phyloP scores from a whole-genome alignment of 1,140 invertebrate genomes.

The Sipha flava region DNA sequence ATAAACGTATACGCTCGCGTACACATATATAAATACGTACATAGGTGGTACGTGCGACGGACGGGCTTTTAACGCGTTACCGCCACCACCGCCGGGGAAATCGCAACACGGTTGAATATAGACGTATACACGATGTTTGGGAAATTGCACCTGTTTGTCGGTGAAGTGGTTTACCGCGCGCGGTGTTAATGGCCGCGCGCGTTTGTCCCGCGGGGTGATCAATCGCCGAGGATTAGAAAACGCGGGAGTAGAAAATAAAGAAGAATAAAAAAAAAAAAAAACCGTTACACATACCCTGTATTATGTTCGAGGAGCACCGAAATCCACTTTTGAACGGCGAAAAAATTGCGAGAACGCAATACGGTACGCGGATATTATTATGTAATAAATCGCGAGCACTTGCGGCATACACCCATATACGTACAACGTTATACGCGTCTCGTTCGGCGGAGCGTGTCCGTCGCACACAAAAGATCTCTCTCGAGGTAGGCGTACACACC shows the following conservation, averaged over 20 bases:
- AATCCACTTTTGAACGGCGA: not conserved
- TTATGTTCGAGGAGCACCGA: not conserved
- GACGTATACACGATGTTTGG: not conserved
- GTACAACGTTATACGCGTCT: too few relatives aligned
- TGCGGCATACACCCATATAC: too few relatives aligned
- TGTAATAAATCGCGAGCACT: too few relatives aligned
- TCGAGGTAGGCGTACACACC: too few relatives aligned
- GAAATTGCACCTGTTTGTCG: conserved; percentile 29
- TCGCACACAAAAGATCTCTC: too few relatives aligned
- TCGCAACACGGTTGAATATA: not conserved
- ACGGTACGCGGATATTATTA: too few relatives aligned
- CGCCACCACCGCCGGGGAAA: not conserved
- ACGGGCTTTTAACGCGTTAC: conserved; percentile 13
- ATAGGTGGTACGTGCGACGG: too few relatives aligned
- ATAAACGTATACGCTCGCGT: too few relatives aligned
- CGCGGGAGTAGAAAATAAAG: not conserved
- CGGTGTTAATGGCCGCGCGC: not conserved
- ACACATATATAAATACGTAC: too few relatives aligned
- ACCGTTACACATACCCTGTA: not conserved
- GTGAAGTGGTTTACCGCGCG: not conserved
- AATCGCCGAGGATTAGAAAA: not conserved
- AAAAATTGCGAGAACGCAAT: too few relatives aligned
- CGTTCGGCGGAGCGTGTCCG: too few relatives aligned
- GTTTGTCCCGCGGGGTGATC: not conserved
- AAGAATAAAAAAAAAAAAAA: not conserved